phyloP scores from a whole-genome alignment of 2,888 invertebrate genomes.

The Dolomedes plantarius region DNA sequence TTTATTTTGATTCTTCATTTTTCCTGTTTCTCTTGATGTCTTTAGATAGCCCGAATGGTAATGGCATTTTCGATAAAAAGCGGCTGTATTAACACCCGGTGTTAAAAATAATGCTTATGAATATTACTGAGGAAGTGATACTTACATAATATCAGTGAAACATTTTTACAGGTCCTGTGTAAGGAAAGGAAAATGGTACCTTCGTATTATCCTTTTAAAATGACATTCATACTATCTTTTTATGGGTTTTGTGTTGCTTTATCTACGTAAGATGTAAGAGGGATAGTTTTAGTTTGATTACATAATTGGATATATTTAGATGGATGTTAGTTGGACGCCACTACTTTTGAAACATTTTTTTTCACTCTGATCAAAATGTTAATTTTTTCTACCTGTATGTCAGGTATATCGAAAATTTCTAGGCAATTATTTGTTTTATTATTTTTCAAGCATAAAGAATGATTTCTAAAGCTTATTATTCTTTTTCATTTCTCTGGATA shows the following conservation, averaged over 20 bases:
- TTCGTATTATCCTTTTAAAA: constrained; percentile 10
- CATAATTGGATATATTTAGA: too few relatives aligned
- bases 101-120: constrained; percentile 39
- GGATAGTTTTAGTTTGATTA: neutral
- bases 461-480: too few relatives aligned
- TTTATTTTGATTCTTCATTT: constrained; percentile 44
- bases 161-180: neutral
- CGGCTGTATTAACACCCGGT: constrained; percentile 18
- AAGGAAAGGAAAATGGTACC: constrained; percentile 24
- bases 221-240: constrained; percentile 4
- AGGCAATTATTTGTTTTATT: too few relatives aligned
- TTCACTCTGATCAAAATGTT: too few relatives aligned
- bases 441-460: too few relatives aligned
- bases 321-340: too few relatives aligned
- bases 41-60: constrained; percentile 40
- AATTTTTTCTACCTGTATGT: too few relatives aligned
- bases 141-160: constrained; percentile 28
- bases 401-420: too few relatives aligned
- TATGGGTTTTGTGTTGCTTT: constrained; percentile 17
- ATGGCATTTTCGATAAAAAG: constrained; percentile 45
- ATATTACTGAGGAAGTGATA: neutral
- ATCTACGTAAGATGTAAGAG: neutral
- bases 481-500: too few relatives aligned
- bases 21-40: constrained; percentile 47
- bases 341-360: too few relatives aligned